A percentile compares a stretch with the other conserved stretches of the same genome.
Conservation (phyloP, 2,888 invertebrate genomes). For the Andrena fulva region DNA sequence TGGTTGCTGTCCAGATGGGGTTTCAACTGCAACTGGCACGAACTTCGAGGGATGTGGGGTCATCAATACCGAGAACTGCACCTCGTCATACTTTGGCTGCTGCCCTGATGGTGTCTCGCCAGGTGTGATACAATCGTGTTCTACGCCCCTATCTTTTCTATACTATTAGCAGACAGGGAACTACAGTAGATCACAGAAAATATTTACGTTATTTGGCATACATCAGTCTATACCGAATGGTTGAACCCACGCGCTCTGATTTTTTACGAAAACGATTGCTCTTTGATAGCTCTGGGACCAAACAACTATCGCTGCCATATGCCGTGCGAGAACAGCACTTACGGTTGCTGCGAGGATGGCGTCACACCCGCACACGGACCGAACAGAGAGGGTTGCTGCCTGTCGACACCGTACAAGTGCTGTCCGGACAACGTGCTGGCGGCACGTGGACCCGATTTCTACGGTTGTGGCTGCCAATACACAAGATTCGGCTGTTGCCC, state of each 20-base stretch:
- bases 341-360: constrained; percentile 95
- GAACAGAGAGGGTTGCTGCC: constrained; percentile 93
- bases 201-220: neutral
- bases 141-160: too few species aligned
- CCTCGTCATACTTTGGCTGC: constrained; percentile 89
- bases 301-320: constrained; percentile 91
- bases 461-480: constrained; percentile 92
- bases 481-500: constrained; percentile 94
- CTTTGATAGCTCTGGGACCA: constrained; percentile 88
- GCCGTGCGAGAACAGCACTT: constrained; percentile 89
- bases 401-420: constrained; percentile 91
- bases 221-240: too few species aligned
- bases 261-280: too few species aligned
- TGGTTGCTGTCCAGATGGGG: constrained; percentile 92
- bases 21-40: constrained; percentile 87
- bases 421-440: constrained; percentile 95
- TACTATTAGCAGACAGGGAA: too few species aligned
- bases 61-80: constrained; percentile 85
- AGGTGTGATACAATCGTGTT: constrained; percentile 84
- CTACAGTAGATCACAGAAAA: neutral
- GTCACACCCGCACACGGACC: constrained; percentile 94
- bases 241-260: too few species aligned
- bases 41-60: constrained; percentile 88
- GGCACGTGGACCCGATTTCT: constrained; percentile 90
- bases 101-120: constrained; percentile 90